Evolutionary conservation across 2,113 vertebrate genomes (phyloP).

Genomic region (Ellobius talpinus): DNA sequence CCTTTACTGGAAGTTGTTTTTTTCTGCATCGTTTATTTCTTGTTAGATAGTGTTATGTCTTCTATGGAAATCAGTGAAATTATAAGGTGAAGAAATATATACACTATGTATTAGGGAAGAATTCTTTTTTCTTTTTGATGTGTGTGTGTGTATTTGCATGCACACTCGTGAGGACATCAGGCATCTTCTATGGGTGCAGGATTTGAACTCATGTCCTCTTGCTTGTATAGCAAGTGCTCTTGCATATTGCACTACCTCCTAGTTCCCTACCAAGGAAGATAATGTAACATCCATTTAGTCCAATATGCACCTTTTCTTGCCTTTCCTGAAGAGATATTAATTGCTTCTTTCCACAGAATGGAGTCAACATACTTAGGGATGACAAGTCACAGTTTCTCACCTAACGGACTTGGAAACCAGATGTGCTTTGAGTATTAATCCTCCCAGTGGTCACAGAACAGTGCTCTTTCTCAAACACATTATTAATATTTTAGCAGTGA

Average conservation of each 20-base stretch:
- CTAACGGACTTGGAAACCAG: conserved; percentile 14
- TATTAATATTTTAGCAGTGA: conserved; percentile 73
- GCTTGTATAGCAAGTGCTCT: background rate
- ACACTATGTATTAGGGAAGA: background rate
- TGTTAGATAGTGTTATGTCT: background rate
- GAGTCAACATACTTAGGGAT: background rate
- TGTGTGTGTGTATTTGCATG: background rate
- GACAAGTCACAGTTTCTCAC: background rate
- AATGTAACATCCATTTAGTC: background rate
- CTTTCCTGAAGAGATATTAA: background rate
- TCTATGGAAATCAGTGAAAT: background rate
- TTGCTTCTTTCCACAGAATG: background rate
- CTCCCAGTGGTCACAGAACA: conserved; percentile 24
- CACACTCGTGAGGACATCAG: background rate
- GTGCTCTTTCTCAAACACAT: conserved; percentile 51
- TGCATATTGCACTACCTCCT: background rate
- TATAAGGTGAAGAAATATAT: background rate
- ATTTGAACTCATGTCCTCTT: background rate
- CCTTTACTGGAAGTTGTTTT: background rate
- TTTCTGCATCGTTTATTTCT: background rate
- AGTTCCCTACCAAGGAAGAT: no score
- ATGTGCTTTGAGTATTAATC: conserved; percentile 52
- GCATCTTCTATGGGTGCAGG: background rate
- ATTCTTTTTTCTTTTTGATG: background rate
- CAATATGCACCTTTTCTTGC: background rate